Conservation (phyloP, 2,888 invertebrate genomes). For the Parnassius apollo region DNA sequence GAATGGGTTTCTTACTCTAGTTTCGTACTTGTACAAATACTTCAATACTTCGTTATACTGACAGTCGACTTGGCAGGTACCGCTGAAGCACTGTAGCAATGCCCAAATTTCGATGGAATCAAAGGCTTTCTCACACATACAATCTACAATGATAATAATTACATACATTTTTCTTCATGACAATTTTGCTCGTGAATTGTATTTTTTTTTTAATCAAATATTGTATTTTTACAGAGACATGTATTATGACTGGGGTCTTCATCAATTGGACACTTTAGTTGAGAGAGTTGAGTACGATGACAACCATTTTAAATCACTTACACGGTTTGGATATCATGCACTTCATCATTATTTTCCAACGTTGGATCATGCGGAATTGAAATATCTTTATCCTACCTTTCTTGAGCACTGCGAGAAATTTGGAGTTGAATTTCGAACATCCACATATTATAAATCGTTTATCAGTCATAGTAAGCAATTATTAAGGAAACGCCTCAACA, state of each 20-base stretch:
- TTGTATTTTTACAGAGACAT: conserved; percentile 54
- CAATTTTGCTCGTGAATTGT: no score
- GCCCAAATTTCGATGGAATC: no score
- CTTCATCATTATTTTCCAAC: conserved; percentile 92
- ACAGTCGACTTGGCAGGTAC: no score
- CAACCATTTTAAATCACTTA: conserved; percentile 83
- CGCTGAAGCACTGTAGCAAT: no score
- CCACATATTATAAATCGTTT: conserved; percentile 82
- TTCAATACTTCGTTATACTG: no score
- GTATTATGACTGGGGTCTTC: conserved; percentile 87
- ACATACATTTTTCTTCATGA: no score
- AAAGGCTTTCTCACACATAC: no score
- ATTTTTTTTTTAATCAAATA: neutral
- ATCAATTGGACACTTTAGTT: conserved; percentile 87
- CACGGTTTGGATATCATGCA: conserved; percentile 88
- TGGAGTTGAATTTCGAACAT: conserved; percentile 70
- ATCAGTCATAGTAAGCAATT: conserved; percentile 83
- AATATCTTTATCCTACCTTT: conserved; percentile 83
- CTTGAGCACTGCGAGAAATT: conserved; percentile 84
- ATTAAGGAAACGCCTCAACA: conserved; percentile 57
- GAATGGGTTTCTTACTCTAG: no score
- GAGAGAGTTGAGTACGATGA: conserved; percentile 86
- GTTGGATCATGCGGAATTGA: conserved; percentile 87
- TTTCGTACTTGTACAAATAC: no score
- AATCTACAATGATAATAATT: no score